Base-by-base conservation (phyloP, 2,888 invertebrate genomes). In the Brachypalpus laphriformis region DNA sequence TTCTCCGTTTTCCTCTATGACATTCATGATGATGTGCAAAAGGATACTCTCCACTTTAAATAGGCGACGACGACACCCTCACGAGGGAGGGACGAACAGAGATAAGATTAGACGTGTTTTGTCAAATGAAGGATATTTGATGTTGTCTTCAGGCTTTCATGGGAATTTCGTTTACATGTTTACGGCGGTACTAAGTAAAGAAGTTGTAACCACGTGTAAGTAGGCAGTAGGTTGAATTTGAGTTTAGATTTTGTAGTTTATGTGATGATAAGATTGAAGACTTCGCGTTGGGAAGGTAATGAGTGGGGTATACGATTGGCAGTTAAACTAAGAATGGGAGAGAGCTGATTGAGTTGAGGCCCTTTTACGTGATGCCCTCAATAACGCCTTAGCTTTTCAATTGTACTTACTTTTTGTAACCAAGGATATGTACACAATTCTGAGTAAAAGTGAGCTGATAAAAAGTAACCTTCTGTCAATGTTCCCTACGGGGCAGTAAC, bases 41-140 rank as follows among this genome's bases (percentile, higher is more conserved):
- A 47, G 82, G 82, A 82, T 72, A 61, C 37, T 66, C 42, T 47
- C 57, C 9, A 20, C 42, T 82, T 42, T 59, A 66, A 71, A 59
- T 66, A 65, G 28, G 40, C 31, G 49, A 71, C 37, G 25, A 11
- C 37, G n/a, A 11, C n/a, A 40, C 37, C 4, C 37, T 1, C 18
- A 25, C 25, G 25, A 25, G n/a, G n/a, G 5, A 25, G 25, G 25
- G 25, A 14, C 11, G n/a, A n/a, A 34, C 34, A 34, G 8, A 66
- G 72, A 82, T 78, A 71, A 77, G 77, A 82, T 72, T 40, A 66
- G 77, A 56, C 9, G 59, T 66, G 65, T 71, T 72, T 72, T 78
- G 57, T 47, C 59, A 68, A n/a, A 72, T 78, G 66, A 78, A 70
- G 49, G 63, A 71, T 76, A 82, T 82, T 76, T 71, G 77, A 72